Conservation (phyloP, 2,888 invertebrate species). For the Andrena trimmerana region DNA sequence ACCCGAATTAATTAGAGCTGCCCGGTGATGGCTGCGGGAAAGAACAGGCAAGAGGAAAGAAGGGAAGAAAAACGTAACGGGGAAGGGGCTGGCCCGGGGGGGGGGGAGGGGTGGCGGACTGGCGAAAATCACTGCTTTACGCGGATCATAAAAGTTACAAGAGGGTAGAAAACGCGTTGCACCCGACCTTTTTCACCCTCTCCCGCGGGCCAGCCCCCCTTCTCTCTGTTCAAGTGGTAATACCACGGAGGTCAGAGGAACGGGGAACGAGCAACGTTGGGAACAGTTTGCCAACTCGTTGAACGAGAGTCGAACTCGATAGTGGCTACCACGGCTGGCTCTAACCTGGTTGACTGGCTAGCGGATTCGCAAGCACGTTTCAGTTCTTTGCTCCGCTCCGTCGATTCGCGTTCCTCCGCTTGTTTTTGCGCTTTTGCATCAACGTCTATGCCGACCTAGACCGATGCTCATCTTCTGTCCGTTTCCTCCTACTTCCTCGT, state of each 20-base stretch:
- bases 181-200: constrained; percentile 37
- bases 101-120: constrained; percentile 53
- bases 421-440: constrained; percentile 77
- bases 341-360: constrained; percentile 53
- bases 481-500: constrained; percentile 28
- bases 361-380: constrained; percentile 64
- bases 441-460: constrained; percentile 63
- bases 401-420: constrained; percentile 54
- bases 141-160: constrained; percentile 81
- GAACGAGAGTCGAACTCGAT: constrained; percentile 79
- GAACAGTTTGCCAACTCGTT: constrained; percentile 84
- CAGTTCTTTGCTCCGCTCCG: constrained; percentile 66
- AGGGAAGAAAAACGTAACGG: constrained; percentile 32
- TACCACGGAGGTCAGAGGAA: constrained; percentile 63
- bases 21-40: constrained; percentile 53
- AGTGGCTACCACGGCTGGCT: constrained; percentile 62
- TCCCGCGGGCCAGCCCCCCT: background rate
- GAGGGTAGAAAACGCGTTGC: constrained; percentile 75
- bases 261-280: constrained; percentile 71
- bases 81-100: constrained; percentile 56
- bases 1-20: constrained; percentile 63
- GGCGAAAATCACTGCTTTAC: constrained; percentile 79
- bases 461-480: constrained; percentile 43
- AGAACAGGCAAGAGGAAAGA: constrained; percentile 51
- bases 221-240: constrained; percentile 73